Percentiles rank a stretch among this genome's conserved stretches.
These are phyloP conservation scores for Meghimatium bilineatum DNA, from an alignment of 2,888 invertebrate genomes.

Conservation along the genomic window DNA sequence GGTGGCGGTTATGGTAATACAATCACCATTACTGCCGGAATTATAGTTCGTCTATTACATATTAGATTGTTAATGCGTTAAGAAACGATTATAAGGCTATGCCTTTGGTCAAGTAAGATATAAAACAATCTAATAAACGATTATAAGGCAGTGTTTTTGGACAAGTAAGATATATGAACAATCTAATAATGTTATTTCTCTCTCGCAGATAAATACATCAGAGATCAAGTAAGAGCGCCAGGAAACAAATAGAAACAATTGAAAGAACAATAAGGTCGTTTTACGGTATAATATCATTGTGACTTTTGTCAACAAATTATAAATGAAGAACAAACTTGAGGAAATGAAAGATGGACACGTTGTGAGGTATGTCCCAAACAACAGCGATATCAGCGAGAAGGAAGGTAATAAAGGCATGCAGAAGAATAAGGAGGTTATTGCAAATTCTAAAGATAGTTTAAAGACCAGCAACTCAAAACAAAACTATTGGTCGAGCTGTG, in stretches of 20 bases:
- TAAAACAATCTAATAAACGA: too few relatives aligned
- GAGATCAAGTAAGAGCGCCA: neutral
- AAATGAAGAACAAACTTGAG: conserved; percentile 7
- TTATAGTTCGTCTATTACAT: too few relatives aligned
- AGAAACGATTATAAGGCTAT: too few relatives aligned
- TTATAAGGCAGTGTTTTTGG: too few relatives aligned
- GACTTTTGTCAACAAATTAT: neutral
- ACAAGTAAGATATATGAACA: too few relatives aligned
- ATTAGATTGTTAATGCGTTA: too few relatives aligned
- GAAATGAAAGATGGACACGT: neutral
- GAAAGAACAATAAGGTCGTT: neutral
- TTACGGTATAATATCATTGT: neutral
- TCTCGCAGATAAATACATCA: neutral
- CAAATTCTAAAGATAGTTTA: neutral
- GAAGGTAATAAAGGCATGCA: neutral
- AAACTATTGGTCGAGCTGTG: neutral
- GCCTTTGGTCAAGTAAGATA: too few relatives aligned
- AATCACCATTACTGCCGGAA: too few relatives aligned
- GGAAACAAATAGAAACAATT: neutral
- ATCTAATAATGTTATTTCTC: neutral
- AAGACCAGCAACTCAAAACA: neutral
- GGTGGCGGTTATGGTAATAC: too few relatives aligned
- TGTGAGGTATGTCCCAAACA: neutral
- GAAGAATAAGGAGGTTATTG: neutral
- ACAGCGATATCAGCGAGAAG: neutral